These are phyloP conservation scores for Nanorana parkeri DNA, from an alignment of 2,113 vertebrate genomes.

Conservation along the genomic window DNA sequence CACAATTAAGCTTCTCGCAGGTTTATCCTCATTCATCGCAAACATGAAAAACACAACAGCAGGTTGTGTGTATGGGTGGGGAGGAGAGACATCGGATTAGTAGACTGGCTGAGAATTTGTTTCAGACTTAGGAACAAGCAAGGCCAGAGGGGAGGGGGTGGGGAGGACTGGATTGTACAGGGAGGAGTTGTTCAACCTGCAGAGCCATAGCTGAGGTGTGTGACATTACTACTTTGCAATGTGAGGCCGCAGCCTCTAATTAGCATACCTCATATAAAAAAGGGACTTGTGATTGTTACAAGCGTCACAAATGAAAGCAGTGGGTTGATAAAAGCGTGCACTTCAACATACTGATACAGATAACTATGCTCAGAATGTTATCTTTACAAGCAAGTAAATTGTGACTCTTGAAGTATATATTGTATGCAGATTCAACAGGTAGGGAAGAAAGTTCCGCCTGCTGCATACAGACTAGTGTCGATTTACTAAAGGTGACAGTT, in stretches of 20 bases:
- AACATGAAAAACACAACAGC: slow-evolving; percentile 46
- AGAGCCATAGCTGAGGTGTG: slow-evolving; percentile 45
- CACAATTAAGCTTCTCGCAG: slow-evolving; percentile 32
- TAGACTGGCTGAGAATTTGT: slow-evolving; percentile 47
- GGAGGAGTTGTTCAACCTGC: slow-evolving; percentile 45
- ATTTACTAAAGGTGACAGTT: no score
- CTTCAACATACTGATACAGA: no score
- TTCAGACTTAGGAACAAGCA: slow-evolving; percentile 44
- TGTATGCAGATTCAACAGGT: no score
- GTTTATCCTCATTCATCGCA: slow-evolving; percentile 35
- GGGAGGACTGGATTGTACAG: slow-evolving; percentile 12
- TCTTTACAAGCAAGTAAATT: no score
- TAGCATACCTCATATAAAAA: background rate
- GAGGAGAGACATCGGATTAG: slow-evolving; percentile 48
- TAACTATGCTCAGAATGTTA: no score
- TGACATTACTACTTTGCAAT: slow-evolving; percentile 24
- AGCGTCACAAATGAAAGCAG: background rate
- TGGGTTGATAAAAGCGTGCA: no score
- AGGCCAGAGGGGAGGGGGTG: slow-evolving; percentile 28
- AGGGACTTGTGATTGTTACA: background rate
- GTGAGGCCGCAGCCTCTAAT: slow-evolving; percentile 12
- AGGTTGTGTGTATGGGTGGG: slow-evolving; percentile 53
- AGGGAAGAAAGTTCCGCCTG: no score
- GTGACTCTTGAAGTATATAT: no score
- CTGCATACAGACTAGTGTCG: no score